Evolutionary conservation across 2,113 vertebrate species (phyloP).

Genomic region (Irena cyanogastra): DNA sequence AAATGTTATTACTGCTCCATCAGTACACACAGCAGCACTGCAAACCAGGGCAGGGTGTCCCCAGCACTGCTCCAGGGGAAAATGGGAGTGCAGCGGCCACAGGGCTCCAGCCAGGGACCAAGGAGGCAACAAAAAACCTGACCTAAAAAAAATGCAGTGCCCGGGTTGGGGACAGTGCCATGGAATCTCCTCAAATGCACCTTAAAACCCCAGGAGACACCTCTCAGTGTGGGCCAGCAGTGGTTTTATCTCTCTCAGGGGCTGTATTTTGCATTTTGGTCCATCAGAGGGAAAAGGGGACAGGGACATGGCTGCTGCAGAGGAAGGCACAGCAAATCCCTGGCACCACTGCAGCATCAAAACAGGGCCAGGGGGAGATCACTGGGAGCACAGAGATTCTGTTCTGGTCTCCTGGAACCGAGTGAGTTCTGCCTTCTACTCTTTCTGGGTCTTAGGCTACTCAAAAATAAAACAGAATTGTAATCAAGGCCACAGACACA

Average conservation of each 20-base stretch:
- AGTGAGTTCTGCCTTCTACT: neutral
- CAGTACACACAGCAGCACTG: neutral
- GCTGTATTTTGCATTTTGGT: rapidly evolving
- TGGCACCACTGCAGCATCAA: neutral
- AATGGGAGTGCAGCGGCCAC: rapidly evolving
- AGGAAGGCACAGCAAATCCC: neutral
- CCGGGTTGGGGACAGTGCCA: neutral
- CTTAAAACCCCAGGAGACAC: neutral
- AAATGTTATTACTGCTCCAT: neutral
- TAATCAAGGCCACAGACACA: neutral
- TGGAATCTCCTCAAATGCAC: neutral
- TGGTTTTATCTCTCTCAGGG: neutral
- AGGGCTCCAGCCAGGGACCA: neutral
- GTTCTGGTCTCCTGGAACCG: neutral
- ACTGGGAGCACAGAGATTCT: neutral
- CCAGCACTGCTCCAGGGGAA: neutral
- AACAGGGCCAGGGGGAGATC: neutral
- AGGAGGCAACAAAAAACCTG: neutral
- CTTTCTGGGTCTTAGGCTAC: neutral
- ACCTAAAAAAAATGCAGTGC: neutral
- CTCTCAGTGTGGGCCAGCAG: neutral
- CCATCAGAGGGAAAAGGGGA: neutral
- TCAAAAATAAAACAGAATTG: neutral
- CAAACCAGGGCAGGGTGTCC: neutral
- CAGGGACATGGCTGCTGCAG: neutral